Conservation (phyloP, 1,140 invertebrate species). For the Ceratitis capitata region DNA sequence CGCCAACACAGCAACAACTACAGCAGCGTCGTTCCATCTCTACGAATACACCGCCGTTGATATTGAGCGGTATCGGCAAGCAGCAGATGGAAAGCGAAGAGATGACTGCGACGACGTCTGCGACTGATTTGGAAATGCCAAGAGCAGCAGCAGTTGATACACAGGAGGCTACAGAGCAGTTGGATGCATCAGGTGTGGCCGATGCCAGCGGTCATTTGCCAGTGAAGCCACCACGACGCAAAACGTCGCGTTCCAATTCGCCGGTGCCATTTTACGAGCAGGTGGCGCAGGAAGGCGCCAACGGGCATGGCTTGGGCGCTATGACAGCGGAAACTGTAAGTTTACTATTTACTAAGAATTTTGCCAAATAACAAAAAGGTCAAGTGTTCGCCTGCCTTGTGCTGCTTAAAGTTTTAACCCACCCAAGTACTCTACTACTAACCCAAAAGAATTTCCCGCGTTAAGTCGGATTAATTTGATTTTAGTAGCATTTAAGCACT, state of each 20-base stretch:
- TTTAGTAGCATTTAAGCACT: neutral
- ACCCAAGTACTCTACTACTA: neutral
- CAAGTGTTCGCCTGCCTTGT: constrained; percentile 1
- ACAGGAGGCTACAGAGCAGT: neutral
- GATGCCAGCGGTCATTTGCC: constrained; percentile 46
- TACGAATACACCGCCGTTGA: constrained; percentile 59
- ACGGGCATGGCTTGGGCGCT: constrained; percentile 5
- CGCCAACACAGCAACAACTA: neutral
- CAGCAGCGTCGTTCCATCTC: constrained; percentile 52
- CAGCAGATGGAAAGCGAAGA: neutral
- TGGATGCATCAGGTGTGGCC: neutral
- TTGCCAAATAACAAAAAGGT: neutral
- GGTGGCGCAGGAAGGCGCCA: constrained; percentile 29
- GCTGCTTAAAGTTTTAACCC: neutral
- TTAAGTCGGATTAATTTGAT: constrained; percentile 11
- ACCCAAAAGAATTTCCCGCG: neutral
- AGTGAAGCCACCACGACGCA: constrained; percentile 56
- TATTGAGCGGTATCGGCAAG: constrained; percentile 21
- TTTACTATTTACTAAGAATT: neutral
- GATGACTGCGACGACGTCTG: neutral
- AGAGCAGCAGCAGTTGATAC: neutral
- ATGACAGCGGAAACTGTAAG: constrained; percentile 39
- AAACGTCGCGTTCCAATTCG: constrained; percentile 59
- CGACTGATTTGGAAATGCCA: neutral
- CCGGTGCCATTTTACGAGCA: constrained; percentile 47